A percentile compares a stretch with the other conserved stretches of the same genome.
These are phyloP conservation scores for Pherbina coryleti DNA, from an alignment of 2,888 invertebrate genomes.

Conservation along the genomic window DNA sequence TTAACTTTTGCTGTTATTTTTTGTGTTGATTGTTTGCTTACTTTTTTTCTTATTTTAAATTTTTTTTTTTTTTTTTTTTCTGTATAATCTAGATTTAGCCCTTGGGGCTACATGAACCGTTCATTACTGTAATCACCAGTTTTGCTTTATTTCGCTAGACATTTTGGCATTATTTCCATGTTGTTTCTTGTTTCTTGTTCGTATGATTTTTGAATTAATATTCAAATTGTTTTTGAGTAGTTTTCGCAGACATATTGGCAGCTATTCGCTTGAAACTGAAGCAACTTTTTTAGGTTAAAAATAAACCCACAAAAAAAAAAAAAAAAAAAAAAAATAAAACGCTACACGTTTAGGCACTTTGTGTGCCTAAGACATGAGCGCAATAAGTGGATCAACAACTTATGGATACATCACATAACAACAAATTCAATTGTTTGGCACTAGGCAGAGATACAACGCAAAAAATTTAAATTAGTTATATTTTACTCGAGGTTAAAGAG, in stretches of 20 bases:
- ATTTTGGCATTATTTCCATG: not conserved
- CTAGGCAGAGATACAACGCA: too few species aligned
- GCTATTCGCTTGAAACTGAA: not conserved
- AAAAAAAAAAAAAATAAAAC: not conserved
- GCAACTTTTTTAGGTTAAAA: not conserved
- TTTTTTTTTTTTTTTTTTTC: not conserved
- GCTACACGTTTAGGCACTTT: not conserved
- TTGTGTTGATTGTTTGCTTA: not conserved
- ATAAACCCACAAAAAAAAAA: not conserved
- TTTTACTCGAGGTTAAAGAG: too few species aligned
- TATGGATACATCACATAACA: too few species aligned
- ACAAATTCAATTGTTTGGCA: too few species aligned
- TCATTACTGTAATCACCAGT: conserved; percentile 44
- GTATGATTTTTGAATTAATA: not conserved
- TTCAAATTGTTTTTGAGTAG: not conserved
- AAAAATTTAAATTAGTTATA: too few species aligned
- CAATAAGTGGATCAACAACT: too few species aligned
- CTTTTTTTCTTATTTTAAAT: not conserved
- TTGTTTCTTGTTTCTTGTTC: not conserved
- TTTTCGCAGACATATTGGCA: not conserved
- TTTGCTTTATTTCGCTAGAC: conserved; percentile 23
- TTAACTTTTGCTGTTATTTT: not conserved
- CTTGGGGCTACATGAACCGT: conserved; percentile 46
- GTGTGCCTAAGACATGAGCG: too few species aligned
- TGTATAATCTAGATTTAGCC: conserved; percentile 45